Conservation (phyloP, 2,888 invertebrate genomes). For the Philonicus albiceps region DNA sequence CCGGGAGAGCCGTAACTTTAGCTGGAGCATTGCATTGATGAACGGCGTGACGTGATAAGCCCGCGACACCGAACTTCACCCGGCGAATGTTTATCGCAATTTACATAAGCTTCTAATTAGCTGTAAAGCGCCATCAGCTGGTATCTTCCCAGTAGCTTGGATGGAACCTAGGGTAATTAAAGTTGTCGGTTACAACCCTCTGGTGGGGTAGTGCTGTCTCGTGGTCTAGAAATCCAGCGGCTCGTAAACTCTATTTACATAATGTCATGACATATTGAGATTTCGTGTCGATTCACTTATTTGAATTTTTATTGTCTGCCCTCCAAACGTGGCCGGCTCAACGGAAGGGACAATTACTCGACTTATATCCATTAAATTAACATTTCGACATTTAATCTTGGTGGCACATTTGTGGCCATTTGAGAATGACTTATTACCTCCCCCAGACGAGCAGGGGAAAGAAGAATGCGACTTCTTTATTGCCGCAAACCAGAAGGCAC, state of each 20-base stretch:
- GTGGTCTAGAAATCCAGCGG: background rate
- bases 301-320: background rate
- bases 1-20: background rate
- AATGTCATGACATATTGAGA: conserved; percentile 7
- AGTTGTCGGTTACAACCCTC: background rate
- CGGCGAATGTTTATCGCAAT: conserved; percentile 1
- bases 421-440: background rate
- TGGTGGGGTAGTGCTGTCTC: background rate
- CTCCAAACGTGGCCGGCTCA: background rate
- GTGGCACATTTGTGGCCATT: background rate
- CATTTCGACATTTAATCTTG: background rate
- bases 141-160: background rate
- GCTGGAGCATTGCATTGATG: background rate
- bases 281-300: background rate
- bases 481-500: background rate
- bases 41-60: background rate
- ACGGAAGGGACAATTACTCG: background rate
- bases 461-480: background rate
- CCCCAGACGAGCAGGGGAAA: background rate
- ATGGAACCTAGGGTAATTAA: conserved; percentile 6
- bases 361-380: background rate
- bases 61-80: background rate
- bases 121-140: conserved; percentile 20
- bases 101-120: conserved; percentile 30
- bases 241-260: conserved; percentile 12